Base-by-base conservation (phyloP, 2,888 invertebrate genomes). In the Tenthredo scrophulariae region DNA sequence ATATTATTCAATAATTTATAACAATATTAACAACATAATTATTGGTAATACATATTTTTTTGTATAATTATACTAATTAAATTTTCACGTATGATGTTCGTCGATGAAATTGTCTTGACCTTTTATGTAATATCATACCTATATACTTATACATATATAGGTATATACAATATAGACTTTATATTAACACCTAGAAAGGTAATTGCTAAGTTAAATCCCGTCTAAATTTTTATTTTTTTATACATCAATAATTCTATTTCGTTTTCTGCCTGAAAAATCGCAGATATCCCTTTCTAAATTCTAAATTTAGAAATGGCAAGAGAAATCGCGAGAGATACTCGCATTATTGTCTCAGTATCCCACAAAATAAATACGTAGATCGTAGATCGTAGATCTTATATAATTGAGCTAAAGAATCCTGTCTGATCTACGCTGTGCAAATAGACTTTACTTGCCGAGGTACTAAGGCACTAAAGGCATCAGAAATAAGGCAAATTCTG, bases 1-100 rank as follows among this genome's bases (percentile, higher is more conserved):
- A 77, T 77, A 62, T 62, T 80, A 62, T 62, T 80, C 40, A 80
- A 80, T 80, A 80, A 80, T 62, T 80, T 62, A 80, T 80, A 62
- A 43, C 40, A 43, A 74, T 43, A 43, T 40, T 67, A 33, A 67
- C 67, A 67, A 67, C 18, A 18, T 18, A 29, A 62, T 26, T 67
- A 67, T 67, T 33, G 18, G 2, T 13, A 67, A 67, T 33, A 33
- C 18, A 74, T 26, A 43, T 43, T 40, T 74, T 40, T 43, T 22
- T 77, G 54, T 50, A 77, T 33, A 33, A 54, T 29, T 29, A 29
- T 72, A 33, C 6, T 37, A 13, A 37, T 72, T 7, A 7, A 22
- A 22, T 62, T 58, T n/a, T 54, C 54, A 54, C 54, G 5, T 54
- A 50, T n/a, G 50, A 54, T n/a, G 54, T 54, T 54, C n/a, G n/a